Percentiles rank a stretch among this genome's conserved stretches.
Conservation (phyloP, 2,888 invertebrate genomes). For the Tenthredo livida region DNA sequence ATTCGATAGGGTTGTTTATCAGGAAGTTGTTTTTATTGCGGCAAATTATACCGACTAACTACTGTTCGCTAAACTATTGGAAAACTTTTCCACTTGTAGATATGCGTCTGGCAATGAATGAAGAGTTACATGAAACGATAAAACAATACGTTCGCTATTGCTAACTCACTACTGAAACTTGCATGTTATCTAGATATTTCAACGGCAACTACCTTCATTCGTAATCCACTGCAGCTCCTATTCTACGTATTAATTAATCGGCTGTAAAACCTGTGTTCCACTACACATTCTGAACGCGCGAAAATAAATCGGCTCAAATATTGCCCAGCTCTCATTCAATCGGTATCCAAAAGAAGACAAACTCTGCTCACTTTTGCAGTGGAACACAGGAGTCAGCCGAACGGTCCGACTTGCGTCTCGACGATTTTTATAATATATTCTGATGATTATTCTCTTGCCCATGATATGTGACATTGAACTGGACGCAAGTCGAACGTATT, state of each 20-base stretch:
- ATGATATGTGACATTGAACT: background rate
- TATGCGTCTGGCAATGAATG: constrained; percentile 37
- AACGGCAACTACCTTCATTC: constrained; percentile 44
- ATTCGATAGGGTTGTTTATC: background rate
- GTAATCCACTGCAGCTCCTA: constrained; percentile 43
- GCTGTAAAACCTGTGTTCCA: constrained; percentile 4
- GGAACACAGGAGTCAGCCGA: constrained; percentile 7
- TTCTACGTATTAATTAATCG: constrained; percentile 20
- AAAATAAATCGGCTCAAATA: background rate
- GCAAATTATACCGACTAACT: constrained; percentile 9
- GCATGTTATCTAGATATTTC: constrained; percentile 45
- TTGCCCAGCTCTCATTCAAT: no score
- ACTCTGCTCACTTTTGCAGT: background rate
- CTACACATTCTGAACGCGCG: background rate
- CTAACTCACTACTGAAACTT: constrained; percentile 48
- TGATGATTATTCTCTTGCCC: background rate
- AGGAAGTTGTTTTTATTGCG: constrained; percentile 14
- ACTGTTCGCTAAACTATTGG: constrained; percentile 9
- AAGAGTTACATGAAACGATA: constrained; percentile 45
- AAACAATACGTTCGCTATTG: constrained; percentile 34
- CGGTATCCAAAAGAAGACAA: background rate
- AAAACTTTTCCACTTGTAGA: constrained; percentile 21
- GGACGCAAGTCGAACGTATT: constrained; percentile 1
- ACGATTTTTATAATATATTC: background rate
- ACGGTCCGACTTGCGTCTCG: constrained; percentile 23